phyloP scores from a whole-genome alignment of 2,113 vertebrate genomes.

The Calidris pugnax region DNA sequence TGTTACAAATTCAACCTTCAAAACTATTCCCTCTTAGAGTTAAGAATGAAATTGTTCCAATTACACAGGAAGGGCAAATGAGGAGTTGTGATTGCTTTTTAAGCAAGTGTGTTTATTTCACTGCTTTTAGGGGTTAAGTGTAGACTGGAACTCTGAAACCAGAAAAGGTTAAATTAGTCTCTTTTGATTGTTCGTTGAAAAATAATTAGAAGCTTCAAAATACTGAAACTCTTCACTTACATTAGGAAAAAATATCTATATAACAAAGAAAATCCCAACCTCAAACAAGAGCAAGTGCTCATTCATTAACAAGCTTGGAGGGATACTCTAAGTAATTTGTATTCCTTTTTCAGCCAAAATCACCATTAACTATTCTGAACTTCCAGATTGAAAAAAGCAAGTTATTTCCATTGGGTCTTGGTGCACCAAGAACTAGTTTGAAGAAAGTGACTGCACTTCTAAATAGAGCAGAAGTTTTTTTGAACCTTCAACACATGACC shows the following conservation, averaged over 20 bases:
- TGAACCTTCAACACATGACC: neutral
- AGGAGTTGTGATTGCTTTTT: neutral
- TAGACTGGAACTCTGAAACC: neutral
- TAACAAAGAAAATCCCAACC: neutral
- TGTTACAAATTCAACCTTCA: neutral
- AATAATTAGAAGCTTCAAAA: neutral
- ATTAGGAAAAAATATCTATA: neutral
- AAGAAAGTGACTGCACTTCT: neutral
- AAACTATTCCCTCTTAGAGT: neutral
- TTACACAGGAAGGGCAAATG: neutral
- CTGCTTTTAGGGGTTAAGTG: neutral
- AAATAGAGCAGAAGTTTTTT: neutral
- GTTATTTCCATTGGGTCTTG: neutral
- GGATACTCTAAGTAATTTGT: neutral
- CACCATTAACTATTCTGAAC: neutral
- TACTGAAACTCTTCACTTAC: neutral
- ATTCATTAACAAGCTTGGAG: neutral
- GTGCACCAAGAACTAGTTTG: neutral
- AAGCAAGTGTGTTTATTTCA: neutral
- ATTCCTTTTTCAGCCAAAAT: neutral
- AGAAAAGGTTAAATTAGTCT: neutral
- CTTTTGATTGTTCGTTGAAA: neutral
- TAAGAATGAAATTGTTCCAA: neutral
- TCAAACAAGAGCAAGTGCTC: neutral
- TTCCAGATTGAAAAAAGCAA: neutral